phyloP scores from a whole-genome alignment of 2,797 vertebrate genomes.

The Crax fasciolata region DNA sequence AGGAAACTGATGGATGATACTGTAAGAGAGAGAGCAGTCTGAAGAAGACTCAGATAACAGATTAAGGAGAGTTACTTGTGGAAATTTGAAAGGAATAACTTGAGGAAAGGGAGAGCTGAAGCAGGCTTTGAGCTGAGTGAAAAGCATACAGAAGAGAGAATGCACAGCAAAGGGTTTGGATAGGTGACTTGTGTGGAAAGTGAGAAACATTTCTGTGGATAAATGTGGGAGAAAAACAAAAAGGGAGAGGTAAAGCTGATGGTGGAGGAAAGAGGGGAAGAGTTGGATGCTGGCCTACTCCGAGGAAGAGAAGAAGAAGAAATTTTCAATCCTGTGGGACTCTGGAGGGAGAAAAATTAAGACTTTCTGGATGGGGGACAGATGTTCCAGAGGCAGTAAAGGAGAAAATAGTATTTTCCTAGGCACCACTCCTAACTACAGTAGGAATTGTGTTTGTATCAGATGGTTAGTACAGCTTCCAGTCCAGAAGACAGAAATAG shows the following conservation, averaged over 20 bases:
- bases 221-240: neutral
- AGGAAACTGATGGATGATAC: neutral
- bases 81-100: neutral
- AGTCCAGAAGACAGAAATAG: neutral
- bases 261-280: neutral
- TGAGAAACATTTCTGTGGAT: neutral
- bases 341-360: neutral
- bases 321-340: neutral
- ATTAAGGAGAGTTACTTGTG: neutral
- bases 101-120: neutral
- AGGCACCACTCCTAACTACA: neutral
- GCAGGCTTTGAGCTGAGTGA: neutral
- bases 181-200: neutral
- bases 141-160: neutral
- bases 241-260: neutral
- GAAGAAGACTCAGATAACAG: neutral
- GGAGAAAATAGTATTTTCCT: neutral
- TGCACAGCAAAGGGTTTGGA: neutral
- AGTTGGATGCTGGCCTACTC: fast-evolving
- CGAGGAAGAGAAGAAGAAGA: neutral
- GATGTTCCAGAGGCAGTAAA: neutral
- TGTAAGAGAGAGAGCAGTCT: neutral
- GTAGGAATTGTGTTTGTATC: neutral
- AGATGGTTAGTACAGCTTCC: neutral
- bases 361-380: neutral